Base-by-base conservation (phyloP, 1,140 invertebrate genomes). In the Planococcus citri region DNA sequence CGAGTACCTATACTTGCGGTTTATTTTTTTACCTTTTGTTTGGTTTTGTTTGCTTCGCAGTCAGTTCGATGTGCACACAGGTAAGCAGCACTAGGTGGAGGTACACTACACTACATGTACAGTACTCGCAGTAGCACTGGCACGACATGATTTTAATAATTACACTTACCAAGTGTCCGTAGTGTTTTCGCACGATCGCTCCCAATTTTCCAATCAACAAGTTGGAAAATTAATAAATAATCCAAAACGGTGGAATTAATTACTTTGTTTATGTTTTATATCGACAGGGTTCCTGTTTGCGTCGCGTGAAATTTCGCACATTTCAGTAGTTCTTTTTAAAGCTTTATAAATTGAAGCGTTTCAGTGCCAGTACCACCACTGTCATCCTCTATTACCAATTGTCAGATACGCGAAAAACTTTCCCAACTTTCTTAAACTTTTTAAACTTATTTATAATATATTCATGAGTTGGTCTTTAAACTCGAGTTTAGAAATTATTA, bases 201-300 rank as follows among this genome's bases (percentile, higher is more conserved):
- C n/a, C n/a, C 41, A 51, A 51, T 51, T 51, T 51, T n/a, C 17
- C 41, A 51, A 51, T 51, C 41, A 51, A 51, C 41, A 51, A 51
- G 41, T 51, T 51, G 41, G 41, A 51, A 51, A 51, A 51, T 51
- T 51, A n/a, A 51, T 51, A 51, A 51, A 51, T 51, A 51, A 51
- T 51, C 17, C 41, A 17, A 51, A 51, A 51, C 17, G 41, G 41
- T 17, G 17, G 41, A 51, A 51, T 51, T 51, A 51, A 51, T 51
- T 51, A 51, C 41, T 51, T 51, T 51, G 41, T 51, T 51, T 51
- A 51, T 51, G n/a, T 20, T 17, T 20, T 17, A n/a, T 9, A 17
- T 51, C 41, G 41, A 51, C 41, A 51, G 41, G 41, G 17, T 51
- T 51, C 41, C n/a, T 6, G 29, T 33, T 33, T 3, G 6, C 3